Evolutionary conservation across 2,113 vertebrate species (phyloP).

Genomic region (Pogonocichla stellata): DNA sequence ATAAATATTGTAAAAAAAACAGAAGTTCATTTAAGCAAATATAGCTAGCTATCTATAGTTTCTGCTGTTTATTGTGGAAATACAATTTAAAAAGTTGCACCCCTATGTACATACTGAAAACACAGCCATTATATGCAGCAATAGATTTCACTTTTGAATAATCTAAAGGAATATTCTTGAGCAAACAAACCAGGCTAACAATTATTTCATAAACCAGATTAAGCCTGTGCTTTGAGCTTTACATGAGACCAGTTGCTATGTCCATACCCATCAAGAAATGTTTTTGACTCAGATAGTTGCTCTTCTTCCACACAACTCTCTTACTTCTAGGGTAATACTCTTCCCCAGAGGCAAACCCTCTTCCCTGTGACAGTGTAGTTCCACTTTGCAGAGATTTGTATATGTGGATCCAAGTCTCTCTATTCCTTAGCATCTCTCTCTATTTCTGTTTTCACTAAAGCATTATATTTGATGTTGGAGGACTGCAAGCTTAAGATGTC

Average conservation of each 20-base stretch:
- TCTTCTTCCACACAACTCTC: neutral
- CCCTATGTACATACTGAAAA: neutral
- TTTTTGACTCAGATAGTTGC: neutral
- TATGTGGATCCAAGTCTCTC: neutral
- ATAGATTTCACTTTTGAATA: neutral
- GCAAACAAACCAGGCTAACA: neutral
- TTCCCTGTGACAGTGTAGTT: neutral
- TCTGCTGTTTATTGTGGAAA: neutral
- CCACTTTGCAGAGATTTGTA: neutral
- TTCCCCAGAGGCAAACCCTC: neutral
- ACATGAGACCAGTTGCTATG: neutral
- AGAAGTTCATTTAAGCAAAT: neutral
- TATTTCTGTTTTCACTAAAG: neutral
- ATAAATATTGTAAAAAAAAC: neutral
- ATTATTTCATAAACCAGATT: neutral
- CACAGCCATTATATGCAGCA: neutral
- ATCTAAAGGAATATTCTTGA: neutral
- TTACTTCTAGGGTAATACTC: neutral
- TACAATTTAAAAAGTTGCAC: neutral
- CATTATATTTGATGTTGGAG: fast-evolving
- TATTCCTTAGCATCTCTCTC: neutral
- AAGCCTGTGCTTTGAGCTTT: neutral
- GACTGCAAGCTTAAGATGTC: neutral
- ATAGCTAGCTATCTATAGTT: neutral
- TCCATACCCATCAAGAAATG: neutral